Percentiles rank a stretch among this genome's conserved stretches.
Conservation (phyloP, 2,113 vertebrate species). For the Penelope pileata region DNA sequence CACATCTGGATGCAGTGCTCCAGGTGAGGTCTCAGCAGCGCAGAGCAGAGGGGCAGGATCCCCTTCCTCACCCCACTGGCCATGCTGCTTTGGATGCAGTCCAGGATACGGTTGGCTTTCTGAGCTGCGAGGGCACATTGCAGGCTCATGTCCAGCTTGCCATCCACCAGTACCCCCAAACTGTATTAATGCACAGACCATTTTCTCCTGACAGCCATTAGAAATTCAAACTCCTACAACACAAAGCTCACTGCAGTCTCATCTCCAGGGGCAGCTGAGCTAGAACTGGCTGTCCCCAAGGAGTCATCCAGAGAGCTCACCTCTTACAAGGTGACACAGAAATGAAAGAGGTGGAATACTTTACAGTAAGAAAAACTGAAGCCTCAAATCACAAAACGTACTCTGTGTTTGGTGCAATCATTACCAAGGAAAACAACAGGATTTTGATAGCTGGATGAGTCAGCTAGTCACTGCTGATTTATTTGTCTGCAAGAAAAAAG, state of each 20-base stretch:
- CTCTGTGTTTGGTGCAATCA: neutral
- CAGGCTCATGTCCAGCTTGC: neutral
- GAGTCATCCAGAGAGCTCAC: neutral
- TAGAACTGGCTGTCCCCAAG: neutral
- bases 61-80: too few species aligned
- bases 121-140: neutral
- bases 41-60: too few species aligned
- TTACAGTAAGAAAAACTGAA: neutral
- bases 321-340: slow-evolving; percentile 7
- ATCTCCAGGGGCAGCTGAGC: neutral
- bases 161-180: neutral
- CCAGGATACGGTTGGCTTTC: too few species aligned
- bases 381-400: neutral
- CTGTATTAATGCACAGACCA: slow-evolving; percentile 9
- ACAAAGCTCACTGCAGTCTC: neutral
- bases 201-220: slow-evolving; percentile 24
- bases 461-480: rapidly evolving
- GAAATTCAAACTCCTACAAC: slow-evolving; percentile 51
- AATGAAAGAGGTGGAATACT: neutral
- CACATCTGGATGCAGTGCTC: too few species aligned
- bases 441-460: neutral
- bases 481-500: neutral
- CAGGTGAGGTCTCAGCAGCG: too few species aligned
- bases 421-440: neutral
- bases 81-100: too few species aligned